Percentiles rank a stretch among this genome's conserved stretches.
phyloP scores from a whole-genome alignment of 1,140 invertebrate genomes.

The Metopolophium dirhodum region DNA sequence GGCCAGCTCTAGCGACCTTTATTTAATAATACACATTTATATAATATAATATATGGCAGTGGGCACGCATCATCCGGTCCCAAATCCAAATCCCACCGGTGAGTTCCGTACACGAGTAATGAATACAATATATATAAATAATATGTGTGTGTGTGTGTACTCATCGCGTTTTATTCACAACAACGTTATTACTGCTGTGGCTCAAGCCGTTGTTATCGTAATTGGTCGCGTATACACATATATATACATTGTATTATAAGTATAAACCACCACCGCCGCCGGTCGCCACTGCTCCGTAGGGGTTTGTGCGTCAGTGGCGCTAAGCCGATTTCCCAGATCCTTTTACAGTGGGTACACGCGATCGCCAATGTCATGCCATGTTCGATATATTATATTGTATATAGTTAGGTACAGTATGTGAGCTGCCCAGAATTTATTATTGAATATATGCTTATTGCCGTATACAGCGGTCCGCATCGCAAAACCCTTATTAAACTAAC shows the following conservation, averaged over 20 bases:
- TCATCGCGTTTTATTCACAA: conserved; percentile 16
- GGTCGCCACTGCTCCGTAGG: conserved; percentile 6
- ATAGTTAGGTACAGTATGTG: not conserved
- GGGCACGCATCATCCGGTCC: not conserved
- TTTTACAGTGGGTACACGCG: conserved; percentile 6
- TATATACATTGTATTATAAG: not conserved
- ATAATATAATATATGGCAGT: not conserved
- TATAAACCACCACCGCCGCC: conserved; percentile 35
- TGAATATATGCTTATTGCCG: not conserved
- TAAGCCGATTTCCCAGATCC: conserved; percentile 46
- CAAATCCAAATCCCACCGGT: conserved; percentile 48
- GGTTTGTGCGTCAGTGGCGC: not conserved
- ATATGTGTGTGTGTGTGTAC: not conserved
- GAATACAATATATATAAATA: not conserved
- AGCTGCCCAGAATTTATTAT: not conserved
- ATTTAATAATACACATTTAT: conserved; percentile 26
- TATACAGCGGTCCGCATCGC: not conserved
- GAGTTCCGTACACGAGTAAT: not conserved
- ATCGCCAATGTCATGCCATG: not conserved
- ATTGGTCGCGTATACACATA: conserved; percentile 31
- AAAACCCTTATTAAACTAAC: conserved; percentile 38
- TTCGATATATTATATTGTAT: not conserved
- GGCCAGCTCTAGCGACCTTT: conserved; percentile 38
- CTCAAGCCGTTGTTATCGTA: conserved; percentile 50
- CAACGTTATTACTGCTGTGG: not conserved